Conservation (phyloP, 2,888 invertebrate genomes). For the Rhodophaea formosa region DNA sequence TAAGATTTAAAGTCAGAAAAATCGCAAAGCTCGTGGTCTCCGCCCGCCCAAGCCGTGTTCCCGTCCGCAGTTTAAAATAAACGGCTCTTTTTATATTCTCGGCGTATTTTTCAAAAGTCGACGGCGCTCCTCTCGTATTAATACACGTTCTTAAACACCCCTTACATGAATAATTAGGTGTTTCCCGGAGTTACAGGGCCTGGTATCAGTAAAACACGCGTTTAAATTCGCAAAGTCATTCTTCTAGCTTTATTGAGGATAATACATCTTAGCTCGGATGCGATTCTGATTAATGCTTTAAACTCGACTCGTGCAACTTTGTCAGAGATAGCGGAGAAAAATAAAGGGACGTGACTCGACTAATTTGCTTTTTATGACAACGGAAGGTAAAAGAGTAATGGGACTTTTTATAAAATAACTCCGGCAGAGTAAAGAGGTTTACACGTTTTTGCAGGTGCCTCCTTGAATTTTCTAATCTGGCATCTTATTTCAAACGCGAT, state of each 20-base stretch:
- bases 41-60: slow-evolving; percentile 74
- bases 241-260: slow-evolving; percentile 78
- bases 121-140: slow-evolving; percentile 59
- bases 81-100: slow-evolving; percentile 61
- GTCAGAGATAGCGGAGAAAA: slow-evolving; percentile 76
- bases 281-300: slow-evolving; percentile 77
- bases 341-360: slow-evolving; percentile 77
- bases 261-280: slow-evolving; percentile 73
- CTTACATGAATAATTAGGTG: slow-evolving; percentile 80
- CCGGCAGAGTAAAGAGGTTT: slow-evolving; percentile 22
- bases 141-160: slow-evolving; percentile 74
- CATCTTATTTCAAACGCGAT: slow-evolving; percentile 9
- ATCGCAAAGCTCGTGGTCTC: slow-evolving; percentile 43
- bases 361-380: slow-evolving; percentile 66
- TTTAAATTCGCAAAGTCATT: slow-evolving; percentile 78
- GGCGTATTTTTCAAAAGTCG: slow-evolving; percentile 64
- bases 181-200: slow-evolving; percentile 66
- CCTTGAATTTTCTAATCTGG: slow-evolving; percentile 16
- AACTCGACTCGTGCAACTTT: slow-evolving; percentile 70
- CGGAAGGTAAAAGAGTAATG: slow-evolving; percentile 45
- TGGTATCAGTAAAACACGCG: slow-evolving; percentile 76
- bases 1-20: slow-evolving; percentile 58
- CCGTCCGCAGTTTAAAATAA: slow-evolving; percentile 65
- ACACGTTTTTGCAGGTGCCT: slow-evolving; percentile 13
- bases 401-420: slow-evolving; percentile 38